Evolutionary conservation across 2,888 invertebrate species (phyloP).

Genomic region (Caenorhabditis angaria): DNA sequence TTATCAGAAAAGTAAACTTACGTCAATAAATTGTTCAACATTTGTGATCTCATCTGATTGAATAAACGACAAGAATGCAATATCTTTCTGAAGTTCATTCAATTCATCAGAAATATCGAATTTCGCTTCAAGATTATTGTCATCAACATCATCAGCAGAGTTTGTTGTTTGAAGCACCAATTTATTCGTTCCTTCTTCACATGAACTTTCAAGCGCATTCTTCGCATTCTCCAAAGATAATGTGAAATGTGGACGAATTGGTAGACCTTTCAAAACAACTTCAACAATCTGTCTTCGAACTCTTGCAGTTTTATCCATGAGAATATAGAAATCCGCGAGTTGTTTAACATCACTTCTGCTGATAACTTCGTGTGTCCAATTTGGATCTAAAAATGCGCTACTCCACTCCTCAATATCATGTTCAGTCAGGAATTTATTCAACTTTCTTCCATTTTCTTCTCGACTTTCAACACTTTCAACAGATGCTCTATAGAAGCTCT

Average conservation of each 20-base stretch:
- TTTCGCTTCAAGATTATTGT: constrained; percentile 31
- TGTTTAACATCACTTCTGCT: constrained; percentile 51
- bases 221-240: constrained; percentile 64
- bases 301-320: constrained; percentile 62
- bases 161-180: constrained; percentile 49
- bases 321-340: constrained; percentile 62
- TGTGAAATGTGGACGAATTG: constrained; percentile 57
- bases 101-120: constrained; percentile 63
- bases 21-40: constrained; percentile 64
- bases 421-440: constrained; percentile 58
- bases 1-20: constrained; percentile 9
- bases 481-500: constrained; percentile 57
- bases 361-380: constrained; percentile 69
- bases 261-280: constrained; percentile 62
- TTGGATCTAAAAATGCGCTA: constrained; percentile 64
- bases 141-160: constrained; percentile 46
- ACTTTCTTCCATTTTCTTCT: constrained; percentile 34
- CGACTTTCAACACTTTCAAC: constrained; percentile 43
- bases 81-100: constrained; percentile 58
- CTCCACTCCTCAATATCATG: constrained; percentile 70
- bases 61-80: constrained; percentile 63
- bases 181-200: constrained; percentile 36
- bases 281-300: constrained; percentile 67
- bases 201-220: constrained; percentile 57
- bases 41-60: constrained; percentile 63